phyloP scores from a whole-genome alignment of 2,113 vertebrate species.

The Ctenomys sociabilis region DNA sequence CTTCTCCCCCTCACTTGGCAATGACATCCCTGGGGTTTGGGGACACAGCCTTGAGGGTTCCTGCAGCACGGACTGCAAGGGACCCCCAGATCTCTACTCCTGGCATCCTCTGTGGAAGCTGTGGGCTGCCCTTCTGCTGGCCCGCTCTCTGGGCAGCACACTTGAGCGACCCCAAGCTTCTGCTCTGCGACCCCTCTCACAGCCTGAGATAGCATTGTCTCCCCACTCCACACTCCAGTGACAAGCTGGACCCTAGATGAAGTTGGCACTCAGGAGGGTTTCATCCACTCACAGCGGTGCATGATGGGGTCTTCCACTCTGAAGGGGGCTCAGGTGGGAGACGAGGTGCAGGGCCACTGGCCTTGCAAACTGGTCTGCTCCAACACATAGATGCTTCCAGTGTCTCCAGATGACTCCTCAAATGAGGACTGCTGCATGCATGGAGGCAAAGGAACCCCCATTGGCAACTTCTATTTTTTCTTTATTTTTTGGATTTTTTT shows the following conservation, averaged over 20 bases:
- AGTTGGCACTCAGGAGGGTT: neutral
- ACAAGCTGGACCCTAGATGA: neutral
- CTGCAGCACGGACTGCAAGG: neutral
- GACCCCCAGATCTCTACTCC: neutral
- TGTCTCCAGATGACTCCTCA: constrained; percentile 83
- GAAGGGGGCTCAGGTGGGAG: neutral
- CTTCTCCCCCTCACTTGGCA: neutral
- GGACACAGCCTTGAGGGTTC: neutral
- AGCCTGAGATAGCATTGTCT: neutral
- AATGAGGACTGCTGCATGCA: constrained; percentile 79
- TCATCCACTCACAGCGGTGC: too few species aligned
- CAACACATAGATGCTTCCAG: constrained; percentile 79
- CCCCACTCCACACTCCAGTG: neutral
- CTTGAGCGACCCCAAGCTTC: neutral
- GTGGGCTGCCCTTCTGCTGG: accelerated
- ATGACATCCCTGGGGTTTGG: neutral
- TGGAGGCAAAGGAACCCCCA: neutral
- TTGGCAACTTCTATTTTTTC: too few species aligned
- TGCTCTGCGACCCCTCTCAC: neutral
- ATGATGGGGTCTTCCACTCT: neutral
- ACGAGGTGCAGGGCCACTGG: constrained; percentile 67
- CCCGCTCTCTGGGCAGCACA: too few species aligned
- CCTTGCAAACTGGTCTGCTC: constrained; percentile 69
- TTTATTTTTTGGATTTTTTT: too few species aligned
- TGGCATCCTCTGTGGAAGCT: too few species aligned